phyloP scores from a whole-genome alignment of 2,797 vertebrate species.

The Limnodromus scolopaceus region DNA sequence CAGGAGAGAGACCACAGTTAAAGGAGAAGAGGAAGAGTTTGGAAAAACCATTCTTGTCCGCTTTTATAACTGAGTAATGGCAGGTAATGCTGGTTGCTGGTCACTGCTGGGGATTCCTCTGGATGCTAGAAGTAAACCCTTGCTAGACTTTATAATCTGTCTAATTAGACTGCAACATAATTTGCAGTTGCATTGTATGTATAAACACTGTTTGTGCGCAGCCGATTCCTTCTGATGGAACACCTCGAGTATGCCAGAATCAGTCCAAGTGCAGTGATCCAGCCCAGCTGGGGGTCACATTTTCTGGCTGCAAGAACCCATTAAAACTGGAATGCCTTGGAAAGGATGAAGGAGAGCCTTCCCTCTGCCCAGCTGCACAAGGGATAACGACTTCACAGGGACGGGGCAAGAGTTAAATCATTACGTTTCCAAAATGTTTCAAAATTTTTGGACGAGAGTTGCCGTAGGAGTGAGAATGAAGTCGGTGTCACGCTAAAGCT shows the following conservation, averaged over 20 bases:
- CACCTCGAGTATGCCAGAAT: background rate
- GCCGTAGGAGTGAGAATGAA: background rate
- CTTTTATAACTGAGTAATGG: background rate
- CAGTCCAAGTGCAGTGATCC: background rate
- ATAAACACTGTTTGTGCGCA: background rate
- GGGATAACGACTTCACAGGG: background rate
- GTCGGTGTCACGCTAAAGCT: background rate
- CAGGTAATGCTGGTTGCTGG: background rate
- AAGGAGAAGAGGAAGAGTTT: background rate
- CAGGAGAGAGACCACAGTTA: background rate
- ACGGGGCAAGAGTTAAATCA: background rate
- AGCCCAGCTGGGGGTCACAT: background rate
- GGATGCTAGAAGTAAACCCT: background rate
- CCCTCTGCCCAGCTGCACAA: background rate
- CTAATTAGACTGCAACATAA: background rate
- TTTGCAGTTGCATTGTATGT: background rate
- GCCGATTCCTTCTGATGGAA: background rate
- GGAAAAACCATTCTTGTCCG: background rate
- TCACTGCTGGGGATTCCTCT: background rate
- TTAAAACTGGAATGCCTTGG: background rate
- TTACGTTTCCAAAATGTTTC: background rate
- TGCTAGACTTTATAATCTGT: background rate
- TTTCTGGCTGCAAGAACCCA: background rate
- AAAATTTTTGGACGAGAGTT: background rate
- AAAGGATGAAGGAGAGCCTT: background rate